These are phyloP conservation scores for Lagenorhynchus albirostris DNA, from an alignment of 2,113 vertebrate genomes.

Conservation along the genomic window DNA sequence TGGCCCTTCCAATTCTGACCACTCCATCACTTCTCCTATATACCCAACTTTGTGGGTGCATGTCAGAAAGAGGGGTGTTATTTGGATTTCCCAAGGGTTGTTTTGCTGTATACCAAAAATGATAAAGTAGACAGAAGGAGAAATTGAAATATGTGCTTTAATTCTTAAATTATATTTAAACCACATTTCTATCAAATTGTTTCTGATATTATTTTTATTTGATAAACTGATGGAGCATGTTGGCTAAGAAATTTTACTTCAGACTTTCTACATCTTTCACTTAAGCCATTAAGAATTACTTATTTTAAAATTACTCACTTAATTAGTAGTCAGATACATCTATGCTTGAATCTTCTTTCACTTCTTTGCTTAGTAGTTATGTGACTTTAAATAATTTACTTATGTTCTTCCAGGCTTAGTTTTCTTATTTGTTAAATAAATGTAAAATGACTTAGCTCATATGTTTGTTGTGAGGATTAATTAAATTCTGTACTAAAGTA, in stretches of 20 bases:
- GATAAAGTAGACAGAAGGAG: not conserved
- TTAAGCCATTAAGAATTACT: not conserved
- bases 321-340: not conserved
- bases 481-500: not conserved
- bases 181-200: not conserved
- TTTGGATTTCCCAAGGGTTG: not conserved
- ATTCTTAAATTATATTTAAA: not conserved
- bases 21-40: not conserved
- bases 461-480: not conserved
- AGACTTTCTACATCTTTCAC: not conserved
- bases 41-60: not conserved
- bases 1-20: not conserved
- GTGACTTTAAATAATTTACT: not conserved
- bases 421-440: not conserved
- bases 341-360: not conserved
- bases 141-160: not conserved
- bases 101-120: not conserved
- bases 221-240: not conserved
- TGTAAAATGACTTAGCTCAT: not conserved
- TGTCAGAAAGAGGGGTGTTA: not conserved
- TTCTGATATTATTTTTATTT: conserved; percentile 19
- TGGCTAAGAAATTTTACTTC: not conserved
- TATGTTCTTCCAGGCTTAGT: not conserved
- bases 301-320: not conserved
- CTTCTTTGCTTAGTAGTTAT: not conserved